phyloP scores from a whole-genome alignment of 2,797 vertebrate species.

The Falco peregrinus region DNA sequence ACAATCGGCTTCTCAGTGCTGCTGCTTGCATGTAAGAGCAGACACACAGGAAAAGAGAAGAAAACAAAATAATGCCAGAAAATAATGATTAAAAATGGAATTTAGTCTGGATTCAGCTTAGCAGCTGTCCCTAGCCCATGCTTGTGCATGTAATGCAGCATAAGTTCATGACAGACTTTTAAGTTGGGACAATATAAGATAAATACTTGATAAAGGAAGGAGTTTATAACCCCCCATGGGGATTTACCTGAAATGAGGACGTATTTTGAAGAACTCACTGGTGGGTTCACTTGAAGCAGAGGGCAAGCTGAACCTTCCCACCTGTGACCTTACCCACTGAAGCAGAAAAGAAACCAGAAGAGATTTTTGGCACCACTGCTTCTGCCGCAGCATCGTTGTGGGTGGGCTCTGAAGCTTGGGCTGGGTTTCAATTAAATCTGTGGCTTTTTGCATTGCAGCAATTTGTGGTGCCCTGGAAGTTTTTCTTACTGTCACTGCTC shows the following conservation, averaged over 20 bases:
- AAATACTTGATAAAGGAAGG: not conserved
- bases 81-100: not conserved
- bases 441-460: not conserved
- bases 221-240: not conserved
- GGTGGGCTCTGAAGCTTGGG: not conserved
- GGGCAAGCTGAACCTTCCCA: not conserved
- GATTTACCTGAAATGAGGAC: not conserved
- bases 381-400: not conserved
- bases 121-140: not conserved
- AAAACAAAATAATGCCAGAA: not conserved
- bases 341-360: not conserved
- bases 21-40: not conserved
- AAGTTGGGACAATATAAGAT: not conserved
- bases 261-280: not conserved
- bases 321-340: accelerated
- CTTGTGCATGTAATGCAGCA: not conserved
- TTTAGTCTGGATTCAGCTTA: not conserved
- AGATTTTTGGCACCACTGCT: not conserved
- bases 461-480: not conserved
- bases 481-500: not conserved
- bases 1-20: not conserved
- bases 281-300: not conserved
- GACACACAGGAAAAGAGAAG: not conserved
- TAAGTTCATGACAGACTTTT: not conserved
- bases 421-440: not conserved